Conservation (phyloP, 2,888 invertebrate species). For the Mechanitis messenoides region DNA sequence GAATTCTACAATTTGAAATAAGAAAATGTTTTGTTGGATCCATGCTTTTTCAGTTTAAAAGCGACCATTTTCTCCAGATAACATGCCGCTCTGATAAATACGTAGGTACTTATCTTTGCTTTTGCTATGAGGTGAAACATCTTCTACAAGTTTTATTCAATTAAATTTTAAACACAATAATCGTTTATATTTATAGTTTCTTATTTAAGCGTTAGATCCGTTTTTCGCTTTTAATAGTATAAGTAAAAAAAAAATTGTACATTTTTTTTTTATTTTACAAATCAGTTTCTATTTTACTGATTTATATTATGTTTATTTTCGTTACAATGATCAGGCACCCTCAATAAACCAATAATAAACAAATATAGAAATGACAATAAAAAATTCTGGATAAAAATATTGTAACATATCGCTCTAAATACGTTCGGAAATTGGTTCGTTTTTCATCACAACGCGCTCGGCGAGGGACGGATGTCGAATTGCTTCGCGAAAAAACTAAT, state of each 20-base stretch:
- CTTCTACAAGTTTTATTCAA: constrained; percentile 47
- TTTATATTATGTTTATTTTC: too few species aligned
- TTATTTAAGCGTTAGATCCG: constrained; percentile 12
- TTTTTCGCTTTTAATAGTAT: neutral
- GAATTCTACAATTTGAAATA: constrained; percentile 78
- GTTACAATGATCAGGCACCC: too few species aligned
- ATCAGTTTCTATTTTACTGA: too few species aligned
- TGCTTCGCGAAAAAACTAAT: constrained; percentile 66
- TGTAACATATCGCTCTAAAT: constrained; percentile 49
- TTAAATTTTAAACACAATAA: constrained; percentile 39
- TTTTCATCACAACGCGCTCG: constrained; percentile 65
- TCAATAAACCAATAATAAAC: neutral
- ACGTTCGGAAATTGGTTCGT: constrained; percentile 61
- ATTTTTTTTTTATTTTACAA: too few species aligned
- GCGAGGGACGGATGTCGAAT: constrained; percentile 51
- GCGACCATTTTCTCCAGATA: constrained; percentile 66
- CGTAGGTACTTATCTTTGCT: constrained; percentile 26
- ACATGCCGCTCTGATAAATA: constrained; percentile 51
- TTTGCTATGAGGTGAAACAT: constrained; percentile 40
- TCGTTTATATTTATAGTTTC: neutral
- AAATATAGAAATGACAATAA: constrained; percentile 6
- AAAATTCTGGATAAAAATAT: constrained; percentile 20
- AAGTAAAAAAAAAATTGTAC: neutral
- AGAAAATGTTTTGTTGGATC: constrained; percentile 77
- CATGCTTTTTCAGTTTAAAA: constrained; percentile 74